Evolutionary conservation across 2,797 vertebrate genomes (phyloP), one percentile per base, ranked within the genome.

Genomic region (Coracias cyanogaster): DNA sequence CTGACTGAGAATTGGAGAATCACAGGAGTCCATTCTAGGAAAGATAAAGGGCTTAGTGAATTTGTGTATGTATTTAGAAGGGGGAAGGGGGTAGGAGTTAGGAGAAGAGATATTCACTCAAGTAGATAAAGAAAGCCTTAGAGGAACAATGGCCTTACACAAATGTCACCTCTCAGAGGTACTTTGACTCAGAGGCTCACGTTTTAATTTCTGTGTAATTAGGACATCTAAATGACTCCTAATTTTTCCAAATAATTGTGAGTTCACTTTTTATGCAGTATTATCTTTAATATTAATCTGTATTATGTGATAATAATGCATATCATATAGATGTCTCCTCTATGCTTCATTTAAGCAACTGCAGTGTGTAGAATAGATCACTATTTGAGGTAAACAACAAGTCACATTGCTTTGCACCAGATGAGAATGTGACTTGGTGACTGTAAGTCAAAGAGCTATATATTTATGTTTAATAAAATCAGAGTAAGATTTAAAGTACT

Each of bases 361-460:
- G 12, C 17, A 46, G 22, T 39, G 54, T 71, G 48, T 76, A 35
- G 37, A 90, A 78, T 45, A 78, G 37, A 81, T 90, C 22, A 66
- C 78, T 88, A 81, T 43, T 69, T 62, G 88, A 78, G 43, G 58
- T 81, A 91, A 97, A 91, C 48, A 91, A 19, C 25, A 85, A 93
- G 45, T 78, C 80, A 94, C 29, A 72, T 39, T 85, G 76, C 93
- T 93, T 82, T 85, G 78, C 28, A 41, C 10, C 9, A 60, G 28
- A 33, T 82, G 41, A 93, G 61, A 78, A 64, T 43, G 14, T 74
- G 57, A 12, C 24, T 81, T 82, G 12, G 17, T 66, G 58, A 77
- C 25, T 58, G 13, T 76, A 93, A 86, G 91, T 85, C 51, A 66
- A 55, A 57, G 11, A 52, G 12, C 69, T 72, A n/a, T 37, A 52